These are phyloP conservation scores for Acanthurus tractus DNA, from an alignment of 2,797 vertebrate genomes.

Conservation along the genomic window DNA sequence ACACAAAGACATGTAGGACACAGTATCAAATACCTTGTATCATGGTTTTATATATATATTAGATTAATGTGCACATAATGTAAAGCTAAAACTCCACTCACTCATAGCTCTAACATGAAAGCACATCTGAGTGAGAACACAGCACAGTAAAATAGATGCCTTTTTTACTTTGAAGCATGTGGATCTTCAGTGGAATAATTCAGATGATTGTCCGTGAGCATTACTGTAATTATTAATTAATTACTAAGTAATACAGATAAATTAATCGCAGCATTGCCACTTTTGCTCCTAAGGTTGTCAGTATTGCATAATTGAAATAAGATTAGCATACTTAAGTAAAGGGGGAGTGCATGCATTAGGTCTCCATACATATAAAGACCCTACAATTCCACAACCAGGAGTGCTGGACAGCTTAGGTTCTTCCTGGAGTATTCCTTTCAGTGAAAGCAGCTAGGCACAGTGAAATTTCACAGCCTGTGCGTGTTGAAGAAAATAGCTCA, in stretches of 20 bases:
- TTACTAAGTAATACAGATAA: neutral
- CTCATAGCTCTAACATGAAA: constrained; percentile 13
- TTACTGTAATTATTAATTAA: neutral
- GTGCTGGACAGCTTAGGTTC: constrained; percentile 37
- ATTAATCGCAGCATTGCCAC: constrained; percentile 16
- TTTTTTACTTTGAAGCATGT: constrained; percentile 4
- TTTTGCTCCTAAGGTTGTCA: constrained; percentile 29
- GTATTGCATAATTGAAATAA: constrained; percentile 1
- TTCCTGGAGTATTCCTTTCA: constrained; percentile 47
- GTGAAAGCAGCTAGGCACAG: constrained; percentile 47
- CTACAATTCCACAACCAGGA: constrained; percentile 26
- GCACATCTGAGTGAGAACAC: constrained; percentile 1
- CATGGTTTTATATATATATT: neutral
- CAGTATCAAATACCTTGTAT: neutral
- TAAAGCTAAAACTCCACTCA: constrained; percentile 5
- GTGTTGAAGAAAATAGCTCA: constrained; percentile 61
- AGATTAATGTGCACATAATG: neutral
- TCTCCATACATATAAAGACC: constrained; percentile 15
- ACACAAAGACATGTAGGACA: neutral
- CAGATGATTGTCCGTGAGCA: constrained; percentile 6
- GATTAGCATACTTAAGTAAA: constrained; percentile 11
- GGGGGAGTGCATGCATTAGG: neutral
- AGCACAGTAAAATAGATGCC: neutral
- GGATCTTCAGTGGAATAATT: neutral
- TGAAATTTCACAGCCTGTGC: constrained; percentile 52